Conservation (phyloP, 2,113 vertebrate genomes). For the Anarhynchus alexandrinus region DNA sequence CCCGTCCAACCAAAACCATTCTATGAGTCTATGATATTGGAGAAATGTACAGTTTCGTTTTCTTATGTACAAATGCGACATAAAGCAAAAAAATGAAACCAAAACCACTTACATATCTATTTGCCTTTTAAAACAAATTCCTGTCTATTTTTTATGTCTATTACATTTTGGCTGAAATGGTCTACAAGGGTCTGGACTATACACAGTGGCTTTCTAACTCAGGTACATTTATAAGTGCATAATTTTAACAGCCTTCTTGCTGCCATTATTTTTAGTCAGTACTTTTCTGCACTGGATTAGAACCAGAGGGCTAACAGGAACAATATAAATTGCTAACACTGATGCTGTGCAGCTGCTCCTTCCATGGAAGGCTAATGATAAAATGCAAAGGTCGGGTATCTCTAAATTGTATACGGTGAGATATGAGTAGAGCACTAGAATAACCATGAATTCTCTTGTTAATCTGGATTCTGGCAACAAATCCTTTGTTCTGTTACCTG, state of each 20-base stretch:
- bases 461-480: background rate
- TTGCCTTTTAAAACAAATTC: background rate
- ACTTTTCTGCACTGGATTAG: background rate
- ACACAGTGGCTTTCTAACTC: background rate
- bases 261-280: background rate
- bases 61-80: background rate
- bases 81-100: background rate
- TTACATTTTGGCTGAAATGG: background rate
- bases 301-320: background rate
- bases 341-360: conserved; percentile 5
- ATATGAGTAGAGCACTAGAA: background rate
- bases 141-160: background rate
- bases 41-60: background rate
- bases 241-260: background rate
- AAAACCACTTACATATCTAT: background rate
- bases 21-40: background rate
- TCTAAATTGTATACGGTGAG: background rate
- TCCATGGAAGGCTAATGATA: background rate
- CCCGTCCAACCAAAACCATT: background rate
- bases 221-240: background rate
- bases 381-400: background rate
- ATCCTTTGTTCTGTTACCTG: background rate
- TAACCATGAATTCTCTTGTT: background rate
- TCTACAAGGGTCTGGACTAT: background rate
- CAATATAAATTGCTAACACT: background rate